phyloP scores from a whole-genome alignment of 2,888 invertebrate genomes.

The Ceriagrion tenellum region DNA sequence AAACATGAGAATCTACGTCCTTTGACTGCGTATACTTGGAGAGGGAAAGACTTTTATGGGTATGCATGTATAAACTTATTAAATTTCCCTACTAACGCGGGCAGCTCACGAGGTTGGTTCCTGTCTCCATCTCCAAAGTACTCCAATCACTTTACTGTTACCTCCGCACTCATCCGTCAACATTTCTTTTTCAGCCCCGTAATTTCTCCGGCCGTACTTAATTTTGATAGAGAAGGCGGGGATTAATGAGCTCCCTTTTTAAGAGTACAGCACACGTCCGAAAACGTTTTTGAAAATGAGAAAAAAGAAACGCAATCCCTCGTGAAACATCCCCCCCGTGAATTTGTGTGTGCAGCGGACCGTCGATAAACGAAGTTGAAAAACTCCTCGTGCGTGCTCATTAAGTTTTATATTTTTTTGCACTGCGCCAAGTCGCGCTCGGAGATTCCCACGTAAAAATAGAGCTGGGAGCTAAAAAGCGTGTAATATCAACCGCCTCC shows the following conservation, averaged over 20 bases:
- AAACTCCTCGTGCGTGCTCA: not conserved
- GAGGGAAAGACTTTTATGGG: no score
- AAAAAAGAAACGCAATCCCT: not conserved
- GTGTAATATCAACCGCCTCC: conserved; percentile 3
- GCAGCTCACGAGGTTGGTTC: no score
- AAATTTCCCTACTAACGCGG: no score
- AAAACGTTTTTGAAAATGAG: not conserved
- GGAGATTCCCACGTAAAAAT: conserved; percentile 18
- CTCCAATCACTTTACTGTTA: not conserved
- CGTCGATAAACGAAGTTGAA: conserved; percentile 1
- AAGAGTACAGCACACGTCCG: not conserved
- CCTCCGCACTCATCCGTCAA: not conserved
- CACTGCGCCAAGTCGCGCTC: not conserved
- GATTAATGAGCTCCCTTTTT: not conserved
- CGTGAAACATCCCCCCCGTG: not conserved
- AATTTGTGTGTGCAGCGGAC: not conserved
- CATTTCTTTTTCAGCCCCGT: not conserved
- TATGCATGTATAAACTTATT: no score
- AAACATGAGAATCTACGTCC: no score
- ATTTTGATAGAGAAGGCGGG: not conserved
- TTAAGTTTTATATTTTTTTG: not conserved
- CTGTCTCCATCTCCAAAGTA: no score
- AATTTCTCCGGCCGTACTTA: not conserved
- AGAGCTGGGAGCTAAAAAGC: conserved; percentile 27
- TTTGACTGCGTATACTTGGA: no score